Base-by-base conservation (phyloP, 1,140 invertebrate species). In the Globodera ellingtonae region DNA sequence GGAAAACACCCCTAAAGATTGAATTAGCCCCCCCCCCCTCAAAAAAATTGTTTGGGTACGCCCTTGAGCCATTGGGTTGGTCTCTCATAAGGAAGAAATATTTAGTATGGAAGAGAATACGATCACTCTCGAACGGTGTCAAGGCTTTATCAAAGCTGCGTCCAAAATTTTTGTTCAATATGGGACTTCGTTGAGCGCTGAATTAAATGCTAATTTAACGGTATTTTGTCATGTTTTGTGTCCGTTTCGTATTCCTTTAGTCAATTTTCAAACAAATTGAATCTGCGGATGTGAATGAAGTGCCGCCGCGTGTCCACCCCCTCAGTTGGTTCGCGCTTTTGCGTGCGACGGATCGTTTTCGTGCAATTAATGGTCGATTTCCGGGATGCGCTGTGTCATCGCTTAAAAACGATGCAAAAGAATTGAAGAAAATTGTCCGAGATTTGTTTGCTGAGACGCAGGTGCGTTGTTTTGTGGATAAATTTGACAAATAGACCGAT, bases 331-430 rank as follows among this genome's bases (percentile, higher is more conserved):
- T 98, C 90, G 93, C 98, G 8, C 92, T 98, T 70, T 89, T 98
- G 5, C 91, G 96, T 86, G 95, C 94, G 24, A 92, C 94, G n/a
- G 95, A 98, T 87, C 93, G 93, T 84, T 98, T 98, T 89, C 92
- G 93, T 82, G 91, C 93, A 13, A 94, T 97, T 87, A 95, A 94
- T 88, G 94, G 94, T 87, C 92, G 93, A 46, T 95, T 94, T 90
- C 96, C 97, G 18, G 97, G 96, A 81, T 75, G 46, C 21, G 15
- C 8, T 70, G 18, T 9, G 24, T 67, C 65, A 2, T n/a, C 65
- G 18, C 48, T 78, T 21, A 71, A 79, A 50, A 79, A 59, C 6
- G 79, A 80, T 66, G 48, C 62, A 5, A 18, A 21, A 47, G 72
- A 80, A 48, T 47, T 80, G 24, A 73, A 80, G 52, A 59, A 24